A percentile compares a stretch with the other conserved stretches of the same genome.
phyloP scores from a whole-genome alignment of 2,113 vertebrate genomes.

The Alaudala cheleensis region DNA sequence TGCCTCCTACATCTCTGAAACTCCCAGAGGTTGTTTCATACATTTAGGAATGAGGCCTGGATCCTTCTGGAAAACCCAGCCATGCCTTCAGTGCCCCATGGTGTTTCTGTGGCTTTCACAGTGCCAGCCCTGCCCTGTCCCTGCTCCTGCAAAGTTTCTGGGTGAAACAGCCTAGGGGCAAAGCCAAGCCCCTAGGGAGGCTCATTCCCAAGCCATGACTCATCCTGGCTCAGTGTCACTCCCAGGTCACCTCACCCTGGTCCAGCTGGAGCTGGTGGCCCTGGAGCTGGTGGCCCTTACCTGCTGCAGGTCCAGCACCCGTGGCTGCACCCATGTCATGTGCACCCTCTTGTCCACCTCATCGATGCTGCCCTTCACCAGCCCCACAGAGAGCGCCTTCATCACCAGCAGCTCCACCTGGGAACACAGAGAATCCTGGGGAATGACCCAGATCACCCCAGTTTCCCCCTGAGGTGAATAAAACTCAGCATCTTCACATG shows the following conservation, averaged over 20 bases:
- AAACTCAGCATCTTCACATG: accelerated
- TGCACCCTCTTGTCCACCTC: conserved; percentile 95
- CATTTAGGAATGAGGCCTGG: background rate
- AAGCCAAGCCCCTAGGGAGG: background rate
- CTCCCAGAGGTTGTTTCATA: background rate
- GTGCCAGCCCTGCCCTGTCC: background rate
- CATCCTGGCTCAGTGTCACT: accelerated
- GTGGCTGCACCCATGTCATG: conserved; percentile 98
- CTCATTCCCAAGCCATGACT: background rate
- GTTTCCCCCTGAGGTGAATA: accelerated
- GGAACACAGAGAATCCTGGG: background rate
- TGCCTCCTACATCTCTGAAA: background rate
- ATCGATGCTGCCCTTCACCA: conserved; percentile 95
- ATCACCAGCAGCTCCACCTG: conserved; percentile 98
- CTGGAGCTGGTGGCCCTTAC: conserved; percentile 37
- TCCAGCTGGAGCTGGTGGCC: background rate
- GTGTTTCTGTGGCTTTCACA: too few relatives aligned
- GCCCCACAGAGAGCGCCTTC: conserved; percentile 94
- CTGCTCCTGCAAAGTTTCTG: background rate
- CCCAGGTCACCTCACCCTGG: accelerated
- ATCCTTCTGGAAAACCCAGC: background rate
- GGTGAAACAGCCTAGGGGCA: background rate
- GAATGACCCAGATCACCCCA: accelerated
- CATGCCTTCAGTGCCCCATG: accelerated
- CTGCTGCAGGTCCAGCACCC: conserved; percentile 94